Conservation (phyloP, 2,888 invertebrate genomes). For the Polydrusus tereticollis region DNA sequence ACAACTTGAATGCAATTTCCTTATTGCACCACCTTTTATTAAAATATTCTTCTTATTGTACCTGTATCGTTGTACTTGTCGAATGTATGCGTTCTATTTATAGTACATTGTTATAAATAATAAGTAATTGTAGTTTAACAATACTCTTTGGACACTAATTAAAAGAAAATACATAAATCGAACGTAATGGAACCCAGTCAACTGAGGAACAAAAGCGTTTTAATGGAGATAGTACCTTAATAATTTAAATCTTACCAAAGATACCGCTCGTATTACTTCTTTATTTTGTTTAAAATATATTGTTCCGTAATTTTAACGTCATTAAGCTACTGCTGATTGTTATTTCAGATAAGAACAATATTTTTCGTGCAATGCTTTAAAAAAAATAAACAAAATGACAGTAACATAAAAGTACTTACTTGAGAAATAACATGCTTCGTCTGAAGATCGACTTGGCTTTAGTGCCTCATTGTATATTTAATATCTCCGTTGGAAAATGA, state of each 20-base stretch:
- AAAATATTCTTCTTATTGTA: too few species aligned
- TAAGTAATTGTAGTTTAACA: neutral
- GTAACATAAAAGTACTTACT: neutral
- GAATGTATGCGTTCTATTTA: neutral
- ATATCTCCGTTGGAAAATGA: slow-evolving; percentile 3
- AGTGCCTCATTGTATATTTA: neutral
- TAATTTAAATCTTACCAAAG: neutral
- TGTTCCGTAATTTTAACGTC: neutral
- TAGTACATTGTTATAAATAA: neutral
- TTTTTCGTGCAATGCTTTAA: neutral
- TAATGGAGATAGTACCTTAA: neutral
- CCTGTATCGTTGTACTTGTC: neutral
- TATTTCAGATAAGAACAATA: slow-evolving; percentile 7
- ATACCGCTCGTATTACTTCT: neutral
- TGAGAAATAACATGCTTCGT: neutral
- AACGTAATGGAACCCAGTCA: neutral
- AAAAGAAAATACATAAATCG: neutral
- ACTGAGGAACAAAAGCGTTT: neutral
- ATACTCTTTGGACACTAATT: neutral
- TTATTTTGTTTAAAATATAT: neutral
- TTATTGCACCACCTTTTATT: too few species aligned
- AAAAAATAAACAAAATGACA: neutral
- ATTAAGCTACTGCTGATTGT: neutral
- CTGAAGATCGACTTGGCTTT: slow-evolving; percentile 6
- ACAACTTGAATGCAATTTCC: too few species aligned